Conservation (phyloP, 1,140 invertebrate genomes). For the Steinernema feltiae region DNA sequence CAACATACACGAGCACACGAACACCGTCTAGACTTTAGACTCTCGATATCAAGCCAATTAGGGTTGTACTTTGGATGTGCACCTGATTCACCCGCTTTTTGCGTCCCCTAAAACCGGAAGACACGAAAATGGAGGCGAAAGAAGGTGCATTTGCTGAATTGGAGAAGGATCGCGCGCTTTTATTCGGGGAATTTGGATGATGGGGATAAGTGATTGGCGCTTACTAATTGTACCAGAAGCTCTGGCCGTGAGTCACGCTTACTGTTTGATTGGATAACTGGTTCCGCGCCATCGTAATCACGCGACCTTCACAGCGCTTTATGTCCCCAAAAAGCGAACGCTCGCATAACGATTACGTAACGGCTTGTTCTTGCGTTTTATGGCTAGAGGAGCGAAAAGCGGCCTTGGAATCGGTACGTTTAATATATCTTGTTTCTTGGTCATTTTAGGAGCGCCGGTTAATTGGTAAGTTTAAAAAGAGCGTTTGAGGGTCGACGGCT, state of each 20-base stretch:
- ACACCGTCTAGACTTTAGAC: too few species aligned
- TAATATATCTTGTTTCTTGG: not conserved
- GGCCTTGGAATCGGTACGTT: not conserved
- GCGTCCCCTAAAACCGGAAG: not conserved
- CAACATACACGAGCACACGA: too few species aligned
- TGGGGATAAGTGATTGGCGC: too few species aligned
- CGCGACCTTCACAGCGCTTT: not conserved
- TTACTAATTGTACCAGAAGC: too few species aligned
- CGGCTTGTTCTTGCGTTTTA: not conserved
- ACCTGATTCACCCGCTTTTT: not conserved
- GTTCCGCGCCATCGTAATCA: too few species aligned
- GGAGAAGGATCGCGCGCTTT: not conserved
- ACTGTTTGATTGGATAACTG: too few species aligned
- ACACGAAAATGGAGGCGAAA: not conserved
- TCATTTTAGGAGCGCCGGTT: not conserved
- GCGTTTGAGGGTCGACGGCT: too few species aligned
- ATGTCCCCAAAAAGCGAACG: not conserved
- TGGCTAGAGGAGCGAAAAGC: not conserved
- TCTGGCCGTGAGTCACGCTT: too few species aligned
- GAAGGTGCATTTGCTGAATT: not conserved
- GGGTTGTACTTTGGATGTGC: too few species aligned
- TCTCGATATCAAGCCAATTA: too few species aligned
- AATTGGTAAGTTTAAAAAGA: not conserved
- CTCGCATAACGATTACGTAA: not conserved
- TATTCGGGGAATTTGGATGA: too few species aligned